Evolutionary conservation across 2,113 vertebrate genomes (phyloP).

Genomic region (Lepidothrix coronata): DNA sequence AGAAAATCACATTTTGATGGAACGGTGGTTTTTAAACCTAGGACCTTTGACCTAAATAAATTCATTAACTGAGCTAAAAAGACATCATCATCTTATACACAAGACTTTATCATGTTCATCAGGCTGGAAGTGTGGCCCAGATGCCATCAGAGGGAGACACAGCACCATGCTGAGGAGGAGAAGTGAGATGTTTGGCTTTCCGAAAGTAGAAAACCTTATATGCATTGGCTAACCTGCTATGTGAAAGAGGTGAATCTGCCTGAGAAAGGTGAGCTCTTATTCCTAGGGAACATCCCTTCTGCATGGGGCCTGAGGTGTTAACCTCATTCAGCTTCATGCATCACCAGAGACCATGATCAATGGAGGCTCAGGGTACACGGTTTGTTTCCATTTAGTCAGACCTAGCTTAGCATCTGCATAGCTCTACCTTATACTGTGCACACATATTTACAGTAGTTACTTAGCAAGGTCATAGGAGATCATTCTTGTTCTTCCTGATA

Average conservation of each 20-base stretch:
- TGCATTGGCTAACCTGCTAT: not conserved
- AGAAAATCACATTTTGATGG: not conserved
- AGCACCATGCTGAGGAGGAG: not conserved
- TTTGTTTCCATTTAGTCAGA: not conserved
- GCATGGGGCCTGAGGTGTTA: not conserved
- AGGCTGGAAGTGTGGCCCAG: constrained; percentile 23
- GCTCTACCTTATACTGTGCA: not conserved
- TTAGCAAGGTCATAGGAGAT: not conserved
- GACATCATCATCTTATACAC: not conserved
- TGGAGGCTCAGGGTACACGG: not conserved
- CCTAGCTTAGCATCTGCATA: not conserved
- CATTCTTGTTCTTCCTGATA: not conserved
- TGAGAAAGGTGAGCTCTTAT: not conserved
- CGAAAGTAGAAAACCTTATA: not conserved
- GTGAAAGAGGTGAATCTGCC: not conserved
- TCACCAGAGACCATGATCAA: not conserved
- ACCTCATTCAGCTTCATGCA: not conserved
- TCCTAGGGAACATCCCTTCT: not conserved
- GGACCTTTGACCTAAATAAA: not conserved
- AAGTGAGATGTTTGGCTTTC: not conserved
- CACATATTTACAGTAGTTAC: not conserved
- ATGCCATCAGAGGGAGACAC: constrained; percentile 64
- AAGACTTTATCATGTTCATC: not conserved
- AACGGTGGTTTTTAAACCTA: not conserved
- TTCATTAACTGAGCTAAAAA: not conserved